Base-by-base conservation (phyloP, 2,888 invertebrate genomes). In the Leptura quadrifasciata region DNA sequence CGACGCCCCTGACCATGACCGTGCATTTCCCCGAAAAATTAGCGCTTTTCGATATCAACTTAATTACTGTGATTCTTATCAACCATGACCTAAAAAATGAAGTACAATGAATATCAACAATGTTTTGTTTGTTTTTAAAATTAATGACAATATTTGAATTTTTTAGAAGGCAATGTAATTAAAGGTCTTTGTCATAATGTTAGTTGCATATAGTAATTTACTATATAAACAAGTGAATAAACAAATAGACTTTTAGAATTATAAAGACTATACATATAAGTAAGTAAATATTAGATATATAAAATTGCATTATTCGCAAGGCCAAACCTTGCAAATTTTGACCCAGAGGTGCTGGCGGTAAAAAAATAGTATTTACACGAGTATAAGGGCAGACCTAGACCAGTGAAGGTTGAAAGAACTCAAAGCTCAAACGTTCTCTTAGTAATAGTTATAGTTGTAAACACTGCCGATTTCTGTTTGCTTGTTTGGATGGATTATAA, bases 81-180 rank as follows among this genome's bases (percentile, higher is more conserved):
- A 47, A 47, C 47, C 47, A n/a, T 47, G 47, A 47, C 47, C 47
- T 47, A 47, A 47, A 47, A 47, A 47, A 47, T 47, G 17, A 47
- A 47, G n/a, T 47, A 47, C 47, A 47, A 47, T 47, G 39, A 2
- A 39, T 39, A 12, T 39, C 27, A 31, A 39, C 47, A 47, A 15
- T 47, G 47, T n/a, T 47, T n/a, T 47, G 15, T 47, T 47, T 47
- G 47, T 47, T 47, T 47, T 12, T n/a, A 47, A 47, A 47, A 47
- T 47, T 47, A 47, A 47, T 47, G 1, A 6, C n/a, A 47, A 47
- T 47, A 47, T 47, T 47, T 47, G 17, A 39, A n/a, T 47, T 47
- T 15, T 47, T 15, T n/a, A 0, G 5, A 47, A 47, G 47, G 8
- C 2, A 47, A 47, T n/a, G 15, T n/a, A 47, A n/a, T 47, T 47